Base-by-base conservation (phyloP, 2,113 vertebrate genomes). In the Alectura lathami region DNA sequence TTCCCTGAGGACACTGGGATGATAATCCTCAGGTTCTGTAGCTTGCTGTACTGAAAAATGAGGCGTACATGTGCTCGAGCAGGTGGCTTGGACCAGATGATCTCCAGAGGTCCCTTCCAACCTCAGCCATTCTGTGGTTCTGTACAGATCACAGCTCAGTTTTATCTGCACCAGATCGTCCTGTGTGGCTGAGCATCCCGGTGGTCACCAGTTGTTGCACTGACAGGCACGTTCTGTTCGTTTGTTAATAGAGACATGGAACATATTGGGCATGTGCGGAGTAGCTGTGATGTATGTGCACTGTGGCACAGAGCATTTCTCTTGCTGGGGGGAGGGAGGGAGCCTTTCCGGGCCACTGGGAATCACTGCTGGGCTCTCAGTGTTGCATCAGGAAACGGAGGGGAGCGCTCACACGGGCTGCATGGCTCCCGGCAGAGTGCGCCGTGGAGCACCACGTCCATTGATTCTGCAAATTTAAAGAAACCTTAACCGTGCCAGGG, bases 261-360 rank as follows among this genome's bases (percentile, higher is more conserved):
- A 15, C 4, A 13, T 26, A 5, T 53, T 4, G 14, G 32, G 62
- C 38, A 18, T 30, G 13, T 83, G 45, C 17, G n/a, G 27, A 43
- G 17, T 12, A 20, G 8, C 51, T n/a, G 32, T 59, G 72, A 34
- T 54, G 30, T 13, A 11, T 0, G 0, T 38, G 30, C 0, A 0
- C 50, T 32, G 34, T 32, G 45, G 34, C 22, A 9, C 23, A 23
- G 62, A 87, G 51, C 6, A 3, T 50, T 74, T 62, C 13, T 13
- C 45, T 69, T 36, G 24, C n/a, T 29, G 26, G 27, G 24, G 22
- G 36, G n/a, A 48, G 66, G 66, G 26, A 48, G 20, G 51, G 83
- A n/a, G 13, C 54, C 32, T 74, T 24, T 40, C 22, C 22, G 8
- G 23, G 68, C 54, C 24, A 42, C 50, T 8, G 32, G 20, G 32